Percentiles rank a stretch among this genome's conserved stretches.
These are phyloP conservation scores for Pachydiplax longipennis DNA, from an alignment of 2,888 invertebrate species.

Conservation along the genomic window DNA sequence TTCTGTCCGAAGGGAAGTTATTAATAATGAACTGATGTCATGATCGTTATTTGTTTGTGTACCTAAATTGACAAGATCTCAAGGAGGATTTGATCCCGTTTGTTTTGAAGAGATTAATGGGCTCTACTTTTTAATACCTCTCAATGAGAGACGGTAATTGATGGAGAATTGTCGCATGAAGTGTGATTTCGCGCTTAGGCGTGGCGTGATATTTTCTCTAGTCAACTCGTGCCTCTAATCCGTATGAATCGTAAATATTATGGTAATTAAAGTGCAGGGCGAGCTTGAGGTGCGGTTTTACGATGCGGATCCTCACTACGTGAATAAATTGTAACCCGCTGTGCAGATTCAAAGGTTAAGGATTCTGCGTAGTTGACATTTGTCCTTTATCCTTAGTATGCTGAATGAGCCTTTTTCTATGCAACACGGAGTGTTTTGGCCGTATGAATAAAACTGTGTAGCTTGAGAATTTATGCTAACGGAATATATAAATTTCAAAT, in stretches of 20 bases:
- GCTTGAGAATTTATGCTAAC: no score
- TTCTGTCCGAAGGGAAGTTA: no score
- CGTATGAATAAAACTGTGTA: no score
- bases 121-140: neutral
- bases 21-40: no score
- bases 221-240: neutral
- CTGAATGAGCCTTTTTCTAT: no score
- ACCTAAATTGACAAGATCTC: neutral
- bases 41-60: neutral
- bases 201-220: neutral
- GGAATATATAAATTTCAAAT: no score
- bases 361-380: neutral
- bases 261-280: slow-evolving; percentile 5
- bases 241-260: slow-evolving; percentile 18
- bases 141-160: neutral
- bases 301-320: neutral
- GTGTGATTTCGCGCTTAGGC: neutral
- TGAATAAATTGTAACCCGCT: slow-evolving; percentile 2
- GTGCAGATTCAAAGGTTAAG: slow-evolving; percentile 5
- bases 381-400: no score
- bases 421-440: no score
- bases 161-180: neutral
- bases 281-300: neutral
- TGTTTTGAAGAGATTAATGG: neutral
- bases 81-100: neutral